Percentiles rank a stretch among this genome's conserved stretches.
Evolutionary conservation across 2,888 invertebrate genomes (phyloP).

Genomic region (Zygothrica quintamaculata): DNA sequence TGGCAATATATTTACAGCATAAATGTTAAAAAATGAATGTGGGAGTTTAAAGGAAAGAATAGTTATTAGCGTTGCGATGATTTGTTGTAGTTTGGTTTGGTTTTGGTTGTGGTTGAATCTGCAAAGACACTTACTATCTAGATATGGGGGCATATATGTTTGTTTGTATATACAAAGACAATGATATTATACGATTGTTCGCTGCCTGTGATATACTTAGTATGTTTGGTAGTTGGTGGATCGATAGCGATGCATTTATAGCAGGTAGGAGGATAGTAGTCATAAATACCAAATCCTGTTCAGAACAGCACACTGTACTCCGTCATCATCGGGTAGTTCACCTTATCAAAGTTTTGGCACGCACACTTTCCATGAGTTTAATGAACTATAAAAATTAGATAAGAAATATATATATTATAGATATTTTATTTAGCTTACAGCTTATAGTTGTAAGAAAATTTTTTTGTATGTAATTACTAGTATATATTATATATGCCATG

Average conservation of each 20-base stretch:
- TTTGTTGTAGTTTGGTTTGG: conserved; percentile 82
- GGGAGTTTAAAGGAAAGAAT: conserved; percentile 31
- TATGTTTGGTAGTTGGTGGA: conserved; percentile 64
- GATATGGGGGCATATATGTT: conserved; percentile 42
- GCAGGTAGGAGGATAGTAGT: conserved; percentile 75
- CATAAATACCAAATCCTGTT: conserved; percentile 80
- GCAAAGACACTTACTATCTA: conserved; percentile 75
- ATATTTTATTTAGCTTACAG: too few species aligned
- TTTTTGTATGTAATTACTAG: too few species aligned
- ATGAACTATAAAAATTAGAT: conserved; percentile 44
- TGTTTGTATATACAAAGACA: conserved; percentile 40
- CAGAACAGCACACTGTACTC: conserved; percentile 28
- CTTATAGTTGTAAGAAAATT: too few species aligned
- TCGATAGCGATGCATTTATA: conserved; percentile 71
- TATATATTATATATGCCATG: too few species aligned
- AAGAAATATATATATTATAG: too few species aligned
- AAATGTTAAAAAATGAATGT: conserved; percentile 21
- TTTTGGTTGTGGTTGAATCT: conserved; percentile 70
- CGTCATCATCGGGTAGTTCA: neutral
- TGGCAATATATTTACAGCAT: neutral
- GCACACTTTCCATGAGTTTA: conserved; percentile 11
- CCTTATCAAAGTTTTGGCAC: conserved; percentile 4
- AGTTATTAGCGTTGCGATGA: conserved; percentile 69
- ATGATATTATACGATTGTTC: conserved; percentile 60
- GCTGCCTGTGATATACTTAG: conserved; percentile 72